Percentiles rank a stretch among this genome's conserved stretches.
Evolutionary conservation across 2,888 invertebrate genomes (phyloP).

Genomic region (Lithophane semibrunnea): DNA sequence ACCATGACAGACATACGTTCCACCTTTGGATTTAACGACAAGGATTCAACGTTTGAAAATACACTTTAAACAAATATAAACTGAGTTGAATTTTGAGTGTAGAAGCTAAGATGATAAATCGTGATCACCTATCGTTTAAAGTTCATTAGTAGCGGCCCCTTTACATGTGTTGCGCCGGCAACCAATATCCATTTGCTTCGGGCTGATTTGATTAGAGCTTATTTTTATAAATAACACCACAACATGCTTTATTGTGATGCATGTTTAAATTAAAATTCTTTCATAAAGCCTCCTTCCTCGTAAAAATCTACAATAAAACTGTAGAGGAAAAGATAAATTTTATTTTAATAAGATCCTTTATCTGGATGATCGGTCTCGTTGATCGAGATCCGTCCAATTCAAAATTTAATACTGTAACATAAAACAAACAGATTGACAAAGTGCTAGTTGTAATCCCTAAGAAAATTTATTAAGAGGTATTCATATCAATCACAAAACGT

Average conservation of each 20-base stretch:
- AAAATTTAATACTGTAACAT: slow-evolving; percentile 78
- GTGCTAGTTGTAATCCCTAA: slow-evolving; percentile 75
- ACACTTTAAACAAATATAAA: slow-evolving; percentile 42
- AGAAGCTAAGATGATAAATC: slow-evolving; percentile 51
- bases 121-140: slow-evolving; percentile 67
- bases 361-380: slow-evolving; percentile 74
- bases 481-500: slow-evolving; percentile 88
- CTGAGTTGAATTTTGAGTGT: slow-evolving; percentile 53
- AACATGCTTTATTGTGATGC: slow-evolving; percentile 64
- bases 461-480: slow-evolving; percentile 83
- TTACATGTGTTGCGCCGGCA: slow-evolving; percentile 87
- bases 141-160: slow-evolving; percentile 80
- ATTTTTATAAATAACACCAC: slow-evolving; percentile 77
- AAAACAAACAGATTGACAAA: slow-evolving; percentile 82
- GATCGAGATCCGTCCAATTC: slow-evolving; percentile 71
- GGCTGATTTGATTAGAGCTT: slow-evolving; percentile 83
- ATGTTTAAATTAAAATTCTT: slow-evolving; percentile 64
- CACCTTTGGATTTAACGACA: slow-evolving; percentile 59
- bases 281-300: slow-evolving; percentile 64
- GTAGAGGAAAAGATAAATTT: slow-evolving; percentile 75
- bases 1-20: slow-evolving; percentile 72
- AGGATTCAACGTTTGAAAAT: slow-evolving; percentile 37
- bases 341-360: slow-evolving; percentile 80
- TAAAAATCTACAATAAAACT: slow-evolving; percentile 74
- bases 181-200: slow-evolving; percentile 86